These are phyloP conservation scores for Lethenteron reissneri DNA, from an alignment of 2,113 vertebrate genomes.

Conservation along the genomic window DNA sequence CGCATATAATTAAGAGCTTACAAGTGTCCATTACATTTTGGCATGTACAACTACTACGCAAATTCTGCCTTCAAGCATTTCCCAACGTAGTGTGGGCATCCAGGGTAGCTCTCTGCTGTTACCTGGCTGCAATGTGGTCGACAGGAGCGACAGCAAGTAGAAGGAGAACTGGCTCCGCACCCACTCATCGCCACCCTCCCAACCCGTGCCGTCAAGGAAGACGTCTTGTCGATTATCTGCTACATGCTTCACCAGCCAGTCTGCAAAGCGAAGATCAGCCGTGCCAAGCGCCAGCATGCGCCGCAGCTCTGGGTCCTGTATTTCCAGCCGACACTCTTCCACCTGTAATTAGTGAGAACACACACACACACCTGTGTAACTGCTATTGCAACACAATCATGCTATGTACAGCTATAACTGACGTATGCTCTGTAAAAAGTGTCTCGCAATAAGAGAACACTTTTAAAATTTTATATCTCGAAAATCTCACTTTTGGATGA, in stretches of 20 bases:
- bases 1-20: neutral
- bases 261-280: conserved; percentile 74
- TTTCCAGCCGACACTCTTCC: conserved; percentile 55
- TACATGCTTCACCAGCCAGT: conserved; percentile 74
- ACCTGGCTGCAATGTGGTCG: conserved; percentile 58
- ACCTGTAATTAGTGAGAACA: conserved; percentile 27
- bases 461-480: no score
- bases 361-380: no score
- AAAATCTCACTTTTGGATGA: no score
- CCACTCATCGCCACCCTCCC: conserved; percentile 97
- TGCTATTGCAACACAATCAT: no score
- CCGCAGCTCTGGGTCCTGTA: conserved; percentile 69
- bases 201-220: conserved; percentile 87
- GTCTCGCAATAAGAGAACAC: no score
- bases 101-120: conserved; percentile 8
- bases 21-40: neutral
- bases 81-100: neutral
- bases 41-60: no score
- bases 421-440: no score
- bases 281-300: conserved; percentile 59
- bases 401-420: no score
- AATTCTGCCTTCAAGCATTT: neutral
- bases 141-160: conserved; percentile 63
- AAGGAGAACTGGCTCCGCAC: conserved; percentile 79
- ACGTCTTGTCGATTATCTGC: conserved; percentile 80